Conservation (phyloP, 2,888 invertebrate genomes). For the Leptinotarsa rubiginosa region DNA sequence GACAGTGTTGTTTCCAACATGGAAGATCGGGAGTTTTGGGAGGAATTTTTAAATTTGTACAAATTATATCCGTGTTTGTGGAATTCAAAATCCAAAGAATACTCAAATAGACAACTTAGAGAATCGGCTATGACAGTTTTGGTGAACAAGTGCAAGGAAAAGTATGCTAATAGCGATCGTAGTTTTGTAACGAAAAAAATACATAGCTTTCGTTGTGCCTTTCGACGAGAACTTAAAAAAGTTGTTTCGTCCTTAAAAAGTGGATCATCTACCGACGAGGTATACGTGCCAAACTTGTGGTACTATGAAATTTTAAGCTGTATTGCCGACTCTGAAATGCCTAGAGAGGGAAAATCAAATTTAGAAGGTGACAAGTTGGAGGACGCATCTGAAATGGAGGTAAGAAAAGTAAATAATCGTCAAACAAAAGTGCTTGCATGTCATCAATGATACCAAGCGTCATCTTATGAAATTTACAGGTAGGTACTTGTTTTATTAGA, state of each 20-base stretch:
- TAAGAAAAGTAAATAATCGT: slow-evolving; percentile 14
- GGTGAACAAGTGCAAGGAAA: slow-evolving; percentile 7
- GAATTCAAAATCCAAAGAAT: slow-evolving; percentile 22
- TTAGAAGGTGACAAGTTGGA: slow-evolving; percentile 7
- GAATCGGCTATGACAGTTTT: slow-evolving; percentile 21
- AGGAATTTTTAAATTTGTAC: slow-evolving; percentile 19
- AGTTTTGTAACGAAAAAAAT: slow-evolving; percentile 24
- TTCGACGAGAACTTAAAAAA: slow-evolving; percentile 25
- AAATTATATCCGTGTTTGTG: slow-evolving; percentile 27
- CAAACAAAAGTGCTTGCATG: slow-evolving; percentile 10
- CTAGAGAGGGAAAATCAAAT: slow-evolving; percentile 32
- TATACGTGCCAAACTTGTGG: slow-evolving; percentile 28
- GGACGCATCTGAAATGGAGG: slow-evolving; percentile 16
- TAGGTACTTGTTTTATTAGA: slow-evolving; percentile 11
- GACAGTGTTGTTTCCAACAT: slow-evolving; percentile 19
- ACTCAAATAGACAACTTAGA: slow-evolving; percentile 22
- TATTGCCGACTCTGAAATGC: slow-evolving; percentile 42
- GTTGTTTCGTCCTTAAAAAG: slow-evolving; percentile 21
- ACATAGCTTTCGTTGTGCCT: slow-evolving; percentile 19
- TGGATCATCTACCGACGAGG: slow-evolving; percentile 21
- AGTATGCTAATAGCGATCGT: slow-evolving; percentile 18
- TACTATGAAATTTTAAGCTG: slow-evolving; percentile 30
- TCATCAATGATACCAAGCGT: slow-evolving; percentile 3
- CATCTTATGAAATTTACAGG: slow-evolving; percentile 16
- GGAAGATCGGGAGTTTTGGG: slow-evolving; percentile 17